Evolutionary conservation across 2,888 invertebrate species (phyloP), one percentile per base, ranked within the genome.

Genomic region (Eutolmus rufibarbis): DNA sequence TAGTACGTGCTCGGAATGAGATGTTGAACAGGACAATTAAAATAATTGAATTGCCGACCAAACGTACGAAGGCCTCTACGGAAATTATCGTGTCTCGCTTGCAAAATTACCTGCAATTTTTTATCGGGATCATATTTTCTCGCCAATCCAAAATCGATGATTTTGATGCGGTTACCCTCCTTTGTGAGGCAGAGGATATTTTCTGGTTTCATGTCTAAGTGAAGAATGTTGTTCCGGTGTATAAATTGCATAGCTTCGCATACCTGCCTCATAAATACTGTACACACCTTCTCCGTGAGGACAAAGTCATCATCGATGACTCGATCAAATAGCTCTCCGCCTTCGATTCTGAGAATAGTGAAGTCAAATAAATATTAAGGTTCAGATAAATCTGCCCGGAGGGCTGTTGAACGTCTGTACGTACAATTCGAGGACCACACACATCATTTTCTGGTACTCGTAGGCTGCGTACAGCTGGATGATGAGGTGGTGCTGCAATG

Each of bases 151-250:
- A 99, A 99, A 93, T 99, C 99, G 90, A 99, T 99, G 90, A 99
- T 97, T 94, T 99, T 99, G 90, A 99, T 98, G 90, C 99, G 95
- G 93, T 99, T 99, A n/a, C 99, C 99, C 84, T 97, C 95, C 92
- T 97, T 96, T 88, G 99, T 97, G 34, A 99, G 94, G 91, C 99
- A 99, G 84, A 99, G 94, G 90, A 99, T 98, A 93, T 99, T 99
- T 93, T 99, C 99, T 12, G 99, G 99, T 97, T 99, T 99, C 95
- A 99, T 95, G 92, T 99, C 99, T 87, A 99, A 94, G 94, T 99
- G 99, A 87, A 99, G 93, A 90, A 99, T 98, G 90, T 97, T 97
- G 93, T 98, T 97, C 88, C 96, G 95, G 92, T 99, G 99, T 91
- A 99, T 98, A 92, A 98, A 99, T 91, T 97, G 97, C 89, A 99